These are phyloP conservation scores for Apis cerana DNA, from an alignment of 1,140 invertebrate species.

Conservation along the genomic window DNA sequence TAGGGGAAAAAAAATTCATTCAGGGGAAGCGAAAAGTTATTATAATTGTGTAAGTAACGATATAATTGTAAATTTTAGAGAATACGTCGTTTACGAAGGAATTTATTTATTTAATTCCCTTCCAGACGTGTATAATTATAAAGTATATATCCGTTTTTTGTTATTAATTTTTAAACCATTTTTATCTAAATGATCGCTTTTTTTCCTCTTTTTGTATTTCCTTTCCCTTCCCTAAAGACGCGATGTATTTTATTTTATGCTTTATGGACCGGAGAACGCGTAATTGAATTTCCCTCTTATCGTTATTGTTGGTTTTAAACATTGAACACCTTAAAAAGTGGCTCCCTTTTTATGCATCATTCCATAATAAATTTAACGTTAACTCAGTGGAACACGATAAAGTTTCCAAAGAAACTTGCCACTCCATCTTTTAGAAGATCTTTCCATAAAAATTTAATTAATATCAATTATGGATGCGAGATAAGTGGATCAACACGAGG, in stretches of 20 bases:
- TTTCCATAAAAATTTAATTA: background rate
- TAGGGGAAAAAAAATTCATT: too few relatives aligned
- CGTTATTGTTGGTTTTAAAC: slow-evolving; percentile 7
- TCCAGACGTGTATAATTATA: too few relatives aligned
- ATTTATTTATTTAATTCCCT: too few relatives aligned
- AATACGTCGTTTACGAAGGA: too few relatives aligned
- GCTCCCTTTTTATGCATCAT: background rate
- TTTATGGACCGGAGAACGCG: background rate
- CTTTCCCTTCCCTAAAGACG: background rate
- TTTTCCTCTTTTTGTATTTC: background rate
- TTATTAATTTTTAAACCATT: background rate
- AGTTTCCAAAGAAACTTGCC: slow-evolving; percentile 5
- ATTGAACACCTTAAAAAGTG: background rate
- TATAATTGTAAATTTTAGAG: too few relatives aligned
- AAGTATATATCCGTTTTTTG: background rate
- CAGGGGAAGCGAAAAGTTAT: too few relatives aligned
- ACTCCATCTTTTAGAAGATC: background rate
- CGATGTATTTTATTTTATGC: background rate
- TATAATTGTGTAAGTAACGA: too few relatives aligned
- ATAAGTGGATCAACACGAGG: background rate
- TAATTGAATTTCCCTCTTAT: background rate
- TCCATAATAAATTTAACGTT: slow-evolving; percentile 5
- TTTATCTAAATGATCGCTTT: background rate
- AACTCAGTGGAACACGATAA: background rate
- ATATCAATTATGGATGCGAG: background rate